Conservation (phyloP, 2,797 vertebrate species). For the Gastrophryne carolinensis region DNA sequence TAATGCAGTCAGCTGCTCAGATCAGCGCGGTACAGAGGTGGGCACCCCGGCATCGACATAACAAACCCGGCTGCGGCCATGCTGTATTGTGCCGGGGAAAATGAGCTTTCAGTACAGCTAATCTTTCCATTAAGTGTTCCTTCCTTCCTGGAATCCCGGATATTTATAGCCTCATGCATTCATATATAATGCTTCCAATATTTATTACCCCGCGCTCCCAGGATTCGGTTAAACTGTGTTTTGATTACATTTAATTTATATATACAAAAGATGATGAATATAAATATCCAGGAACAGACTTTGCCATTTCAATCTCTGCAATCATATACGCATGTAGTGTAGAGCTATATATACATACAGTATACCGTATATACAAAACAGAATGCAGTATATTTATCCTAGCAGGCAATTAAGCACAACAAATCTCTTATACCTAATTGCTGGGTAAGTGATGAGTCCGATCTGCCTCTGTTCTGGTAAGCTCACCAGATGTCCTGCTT, state of each 20-base stretch:
- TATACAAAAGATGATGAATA: slow-evolving; percentile 22
- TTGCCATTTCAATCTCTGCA: too few relatives aligned
- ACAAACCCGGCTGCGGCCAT: background rate
- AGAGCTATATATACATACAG: too few relatives aligned
- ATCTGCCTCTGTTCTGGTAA: too few relatives aligned
- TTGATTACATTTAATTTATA: slow-evolving; percentile 44
- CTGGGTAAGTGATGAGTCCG: too few relatives aligned
- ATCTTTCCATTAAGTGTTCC: slow-evolving; percentile 49
- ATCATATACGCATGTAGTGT: too few relatives aligned
- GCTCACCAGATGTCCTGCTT: too few relatives aligned
- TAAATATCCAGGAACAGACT: background rate
- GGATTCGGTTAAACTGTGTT: slow-evolving; percentile 8
- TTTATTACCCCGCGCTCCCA: slow-evolving; percentile 26
- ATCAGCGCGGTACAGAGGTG: background rate
- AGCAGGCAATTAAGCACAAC: too few relatives aligned
- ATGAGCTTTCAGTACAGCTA: slow-evolving; percentile 42
- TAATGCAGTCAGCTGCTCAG: slow-evolving; percentile 16
- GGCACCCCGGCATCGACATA: background rate
- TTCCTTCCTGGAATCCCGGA: slow-evolving; percentile 44
- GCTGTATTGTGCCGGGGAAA: slow-evolving; percentile 29
- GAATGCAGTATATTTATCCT: too few relatives aligned
- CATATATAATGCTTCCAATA: slow-evolving; percentile 47
- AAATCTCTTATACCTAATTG: too few relatives aligned
- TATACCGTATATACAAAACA: too few relatives aligned
- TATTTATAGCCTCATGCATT: slow-evolving; percentile 46